Base-by-base conservation (phyloP, 2,113 vertebrate genomes). In the Nanorana parkeri region DNA sequence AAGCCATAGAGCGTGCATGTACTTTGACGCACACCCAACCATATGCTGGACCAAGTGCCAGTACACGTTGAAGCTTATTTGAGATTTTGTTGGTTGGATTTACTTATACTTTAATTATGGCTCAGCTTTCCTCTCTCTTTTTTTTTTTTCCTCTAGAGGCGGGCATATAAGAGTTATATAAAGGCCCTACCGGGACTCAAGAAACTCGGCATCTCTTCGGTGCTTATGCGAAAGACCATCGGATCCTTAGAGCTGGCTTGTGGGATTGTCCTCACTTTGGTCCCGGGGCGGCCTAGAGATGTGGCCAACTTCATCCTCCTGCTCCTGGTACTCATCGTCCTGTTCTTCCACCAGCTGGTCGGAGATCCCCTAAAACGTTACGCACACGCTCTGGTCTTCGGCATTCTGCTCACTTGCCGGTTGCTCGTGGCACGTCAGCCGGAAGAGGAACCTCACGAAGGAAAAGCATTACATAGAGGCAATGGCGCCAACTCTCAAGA, bases 301-400 rank as follows among this genome's bases (percentile, higher is more conserved):
- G 96, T 99, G 80, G 98, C 97, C 84, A 99, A 99, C 92, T 99
- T 99, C 86, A 87, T 97, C 84, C 95, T 99, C 6, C 93, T 99
- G 61, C 93, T 99, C 80, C 94, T 99, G 1, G 97, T 98, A 88
- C 91, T 99, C 81, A 97, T 94, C 0, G 96, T 99, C 78, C 95
- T 99, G 20, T 99, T 99, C 84, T 99, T 99, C 88, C 98, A 99
- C 87, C 98, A 99, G 91, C 91, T 99, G 1, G 97, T 99, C 2
- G 98, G 98, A 17, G 98, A 99, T 88, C 98, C 98, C 0, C 94
- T 99, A 77, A 99, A 98, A 86, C 96, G 97, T 16, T 99, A 99
- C 0, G 98, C 98, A 83, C 98, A 99, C 0, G 97, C 97, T 61
- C 90, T 99, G 16, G 97, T 99, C 84, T 99, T 99, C 61, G 98